Evolutionary conservation across 2,113 vertebrate genomes (phyloP).

Genomic region (Anarrhichthys ocellatus): DNA sequence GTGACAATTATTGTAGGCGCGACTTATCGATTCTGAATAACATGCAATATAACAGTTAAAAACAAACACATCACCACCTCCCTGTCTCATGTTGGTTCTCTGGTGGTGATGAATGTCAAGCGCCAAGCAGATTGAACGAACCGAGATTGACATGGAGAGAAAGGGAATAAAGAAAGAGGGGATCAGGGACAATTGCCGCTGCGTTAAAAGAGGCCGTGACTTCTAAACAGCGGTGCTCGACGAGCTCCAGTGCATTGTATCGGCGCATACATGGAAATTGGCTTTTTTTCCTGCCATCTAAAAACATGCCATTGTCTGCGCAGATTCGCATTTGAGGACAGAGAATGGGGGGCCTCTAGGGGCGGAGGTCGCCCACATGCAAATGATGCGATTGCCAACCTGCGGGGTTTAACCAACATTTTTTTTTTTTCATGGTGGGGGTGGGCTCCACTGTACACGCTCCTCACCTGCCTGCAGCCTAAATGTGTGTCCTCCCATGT

Average conservation of each 20-base stretch:
- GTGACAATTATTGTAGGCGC: constrained; percentile 7
- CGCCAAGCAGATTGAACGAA: constrained; percentile 36
- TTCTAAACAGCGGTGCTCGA: constrained; percentile 52
- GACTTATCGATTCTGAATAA: neutral
- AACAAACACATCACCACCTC: neutral
- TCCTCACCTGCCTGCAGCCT: constrained; percentile 51
- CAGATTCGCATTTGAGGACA: constrained; percentile 72
- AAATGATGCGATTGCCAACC: constrained; percentile 72
- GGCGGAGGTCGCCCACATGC: constrained; percentile 77
- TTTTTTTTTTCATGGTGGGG: constrained; percentile 16
- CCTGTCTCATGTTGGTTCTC: constrained; percentile 13
- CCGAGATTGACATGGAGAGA: constrained; percentile 36
- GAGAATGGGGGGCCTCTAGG: constrained; percentile 68
- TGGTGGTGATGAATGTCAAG: constrained; percentile 25
- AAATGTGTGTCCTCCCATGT: neutral
- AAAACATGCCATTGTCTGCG: constrained; percentile 74
- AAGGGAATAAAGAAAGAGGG: constrained; percentile 43
- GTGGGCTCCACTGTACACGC: constrained; percentile 25
- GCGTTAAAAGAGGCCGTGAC: constrained; percentile 53
- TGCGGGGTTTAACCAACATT: constrained; percentile 54
- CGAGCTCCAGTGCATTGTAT: constrained; percentile 58
- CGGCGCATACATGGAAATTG: constrained; percentile 47
- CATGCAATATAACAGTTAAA: neutral
- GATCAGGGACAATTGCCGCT: constrained; percentile 55
- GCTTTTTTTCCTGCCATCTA: constrained; percentile 52